Conservation (phyloP, 1,140 invertebrate species). For the Philopotamus ludificatus region DNA sequence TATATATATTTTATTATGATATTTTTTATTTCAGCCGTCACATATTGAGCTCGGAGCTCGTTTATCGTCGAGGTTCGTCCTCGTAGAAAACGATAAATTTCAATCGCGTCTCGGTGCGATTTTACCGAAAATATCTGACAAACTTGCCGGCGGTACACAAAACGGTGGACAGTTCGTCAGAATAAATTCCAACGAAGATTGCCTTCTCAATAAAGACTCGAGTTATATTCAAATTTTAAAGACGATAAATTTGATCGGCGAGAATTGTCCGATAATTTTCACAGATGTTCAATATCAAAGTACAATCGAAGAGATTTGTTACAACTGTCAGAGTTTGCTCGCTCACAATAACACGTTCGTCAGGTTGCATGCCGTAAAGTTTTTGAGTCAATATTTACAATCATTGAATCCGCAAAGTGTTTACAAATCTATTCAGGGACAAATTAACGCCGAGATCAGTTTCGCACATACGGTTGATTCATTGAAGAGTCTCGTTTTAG, state of each 20-base stretch:
- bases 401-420: constrained; percentile 63
- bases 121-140: constrained; percentile 59
- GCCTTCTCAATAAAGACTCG: constrained; percentile 56
- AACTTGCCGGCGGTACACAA: constrained; percentile 44
- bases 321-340: constrained; percentile 70
- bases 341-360: constrained; percentile 65
- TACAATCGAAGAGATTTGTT: constrained; percentile 62
- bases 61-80: constrained; percentile 68
- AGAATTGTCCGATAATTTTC: constrained; percentile 52
- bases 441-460: constrained; percentile 53
- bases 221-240: constrained; percentile 59
- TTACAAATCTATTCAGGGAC: constrained; percentile 51
- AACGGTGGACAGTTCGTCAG: constrained; percentile 48
- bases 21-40: constrained; percentile 55
- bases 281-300: constrained; percentile 48
- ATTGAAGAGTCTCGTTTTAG: constrained; percentile 67
- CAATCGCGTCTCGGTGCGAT: constrained; percentile 58
- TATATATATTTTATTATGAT: constrained; percentile 50
- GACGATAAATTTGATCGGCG: constrained; percentile 54
- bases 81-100: constrained; percentile 68
- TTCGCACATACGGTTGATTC: constrained; percentile 60
- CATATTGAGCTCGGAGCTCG: constrained; percentile 64
- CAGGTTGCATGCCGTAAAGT: constrained; percentile 69
- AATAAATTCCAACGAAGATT: constrained; percentile 46
- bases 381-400: constrained; percentile 70